These are phyloP conservation scores for Cydia strobilella DNA, from an alignment of 1,140 invertebrate genomes.

Conservation along the genomic window DNA sequence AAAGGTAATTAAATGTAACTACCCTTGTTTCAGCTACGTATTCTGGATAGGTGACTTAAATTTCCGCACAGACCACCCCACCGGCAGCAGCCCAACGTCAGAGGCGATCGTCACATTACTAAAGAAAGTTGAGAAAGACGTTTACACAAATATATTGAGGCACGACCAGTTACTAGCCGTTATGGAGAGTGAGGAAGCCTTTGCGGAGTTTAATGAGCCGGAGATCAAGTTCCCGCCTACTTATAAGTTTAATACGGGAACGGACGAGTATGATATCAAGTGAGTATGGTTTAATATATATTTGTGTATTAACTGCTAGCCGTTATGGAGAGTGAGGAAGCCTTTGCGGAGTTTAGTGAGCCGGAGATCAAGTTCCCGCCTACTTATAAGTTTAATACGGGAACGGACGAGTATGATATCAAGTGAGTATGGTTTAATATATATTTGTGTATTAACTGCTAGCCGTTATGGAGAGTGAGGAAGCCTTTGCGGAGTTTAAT, in stretches of 20 bases:
- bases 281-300: constrained; percentile 68
- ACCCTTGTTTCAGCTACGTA: constrained; percentile 86
- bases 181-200: constrained; percentile 87
- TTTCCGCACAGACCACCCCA: constrained; percentile 86
- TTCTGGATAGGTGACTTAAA: constrained; percentile 98
- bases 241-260: constrained; percentile 90
- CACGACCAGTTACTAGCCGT: constrained; percentile 88
- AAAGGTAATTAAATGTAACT: background rate
- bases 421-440: too few relatives aligned
- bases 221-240: constrained; percentile 92
- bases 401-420: too few relatives aligned
- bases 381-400: too few relatives aligned
- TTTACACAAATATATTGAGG: constrained; percentile 83
- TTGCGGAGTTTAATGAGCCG: constrained; percentile 88
- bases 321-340: constrained; percentile 85
- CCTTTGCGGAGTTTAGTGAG: constrained; percentile 91
- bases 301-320: constrained; percentile 68
- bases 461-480: too few relatives aligned
- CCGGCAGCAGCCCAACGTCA: constrained; percentile 82
- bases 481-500: too few relatives aligned
- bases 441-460: too few relatives aligned
- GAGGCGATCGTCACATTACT: constrained; percentile 85
- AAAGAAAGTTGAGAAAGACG: constrained; percentile 82
- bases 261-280: constrained; percentile 90
- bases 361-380: constrained; percentile 89